Base-by-base conservation (phyloP, 2,797 vertebrate genomes). In the Micropoecilia bifurca region DNA sequence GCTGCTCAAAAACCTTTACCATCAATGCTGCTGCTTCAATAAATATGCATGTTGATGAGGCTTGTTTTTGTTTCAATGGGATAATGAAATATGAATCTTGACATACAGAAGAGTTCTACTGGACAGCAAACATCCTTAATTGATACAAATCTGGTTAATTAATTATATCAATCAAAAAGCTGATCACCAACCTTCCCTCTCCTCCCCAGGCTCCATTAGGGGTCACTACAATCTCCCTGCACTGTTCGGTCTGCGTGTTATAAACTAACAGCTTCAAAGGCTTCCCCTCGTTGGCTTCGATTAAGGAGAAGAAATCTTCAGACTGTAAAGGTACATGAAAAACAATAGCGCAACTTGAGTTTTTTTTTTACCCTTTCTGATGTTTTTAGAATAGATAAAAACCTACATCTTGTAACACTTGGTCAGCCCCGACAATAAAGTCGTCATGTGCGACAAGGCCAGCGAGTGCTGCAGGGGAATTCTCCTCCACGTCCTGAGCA, bases 151-250 rank as follows among this genome's bases (percentile, higher is more conserved):
- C 30, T 22, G 66, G 39, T 43, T 69, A 25, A 28, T 41, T n/a
- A 22, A 13, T 68, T 2, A 69, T 13, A 12, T 69, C 4, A 48
- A 48, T 18, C n/a, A 30, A 72, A 73, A 22, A 72, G 28, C 16
- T 33, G 6, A 78, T 75, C 25, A n/a, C 75, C 4, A 95, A 98
- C 98, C 98, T 98, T 90, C 98, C 98, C 90, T 98, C 97, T 90
- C 98, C 98, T 76, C 98, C 98, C 98, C 98, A 99, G 25, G 97
- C 98, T 85, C 97, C 97, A 55, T 99, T 99, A 80, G 98, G 98
- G 73, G 97, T 99, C 72, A 99, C 97, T 81, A 97, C 93, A 69
- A 99, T 96, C 90, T 99, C 97, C 90, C 98, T 95, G 93, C 98
- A 98, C 43, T 94, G 93, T 85, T 99, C 97, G 0, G 90, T 96